A percentile compares a stretch with the other conserved stretches of the same genome.
These are phyloP conservation scores for Automeris io DNA, from an alignment of 2,888 invertebrate genomes.

Conservation along the genomic window DNA sequence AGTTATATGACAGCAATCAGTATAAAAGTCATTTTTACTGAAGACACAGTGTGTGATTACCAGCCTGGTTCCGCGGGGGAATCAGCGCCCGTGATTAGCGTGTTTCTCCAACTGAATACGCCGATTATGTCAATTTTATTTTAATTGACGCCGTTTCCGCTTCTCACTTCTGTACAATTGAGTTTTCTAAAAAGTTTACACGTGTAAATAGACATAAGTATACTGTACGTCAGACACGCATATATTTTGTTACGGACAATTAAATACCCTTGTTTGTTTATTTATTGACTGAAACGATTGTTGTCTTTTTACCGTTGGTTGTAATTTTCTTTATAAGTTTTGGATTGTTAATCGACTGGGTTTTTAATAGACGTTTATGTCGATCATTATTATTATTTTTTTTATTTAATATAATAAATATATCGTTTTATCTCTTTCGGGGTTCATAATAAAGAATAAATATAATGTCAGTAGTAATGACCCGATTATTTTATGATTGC, in stretches of 20 bases:
- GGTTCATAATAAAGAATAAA: too few species aligned
- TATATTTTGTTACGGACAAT: neutral
- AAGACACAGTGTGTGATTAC: neutral
- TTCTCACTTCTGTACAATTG: constrained; percentile 8
- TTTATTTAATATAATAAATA: too few species aligned
- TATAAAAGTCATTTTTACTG: neutral
- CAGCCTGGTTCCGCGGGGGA: neutral
- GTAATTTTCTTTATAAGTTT: neutral
- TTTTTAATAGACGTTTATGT: too few species aligned
- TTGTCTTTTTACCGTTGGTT: neutral
- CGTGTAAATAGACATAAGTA: too few species aligned
- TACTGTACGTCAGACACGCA: neutral
- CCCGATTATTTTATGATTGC: too few species aligned
- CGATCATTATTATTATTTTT: too few species aligned
- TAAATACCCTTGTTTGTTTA: neutral
- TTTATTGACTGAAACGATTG: neutral
- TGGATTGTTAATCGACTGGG: too few species aligned
- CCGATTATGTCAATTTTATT: constrained; percentile 1
- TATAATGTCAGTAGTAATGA: too few species aligned
- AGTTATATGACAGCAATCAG: neutral
- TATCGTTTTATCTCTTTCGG: too few species aligned
- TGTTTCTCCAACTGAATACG: neutral
- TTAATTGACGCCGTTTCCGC: neutral
- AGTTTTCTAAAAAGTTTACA: constrained; percentile 15
- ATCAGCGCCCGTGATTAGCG: neutral